phyloP scores from a whole-genome alignment of 1,140 invertebrate species.

The Drosophila virilis region DNA sequence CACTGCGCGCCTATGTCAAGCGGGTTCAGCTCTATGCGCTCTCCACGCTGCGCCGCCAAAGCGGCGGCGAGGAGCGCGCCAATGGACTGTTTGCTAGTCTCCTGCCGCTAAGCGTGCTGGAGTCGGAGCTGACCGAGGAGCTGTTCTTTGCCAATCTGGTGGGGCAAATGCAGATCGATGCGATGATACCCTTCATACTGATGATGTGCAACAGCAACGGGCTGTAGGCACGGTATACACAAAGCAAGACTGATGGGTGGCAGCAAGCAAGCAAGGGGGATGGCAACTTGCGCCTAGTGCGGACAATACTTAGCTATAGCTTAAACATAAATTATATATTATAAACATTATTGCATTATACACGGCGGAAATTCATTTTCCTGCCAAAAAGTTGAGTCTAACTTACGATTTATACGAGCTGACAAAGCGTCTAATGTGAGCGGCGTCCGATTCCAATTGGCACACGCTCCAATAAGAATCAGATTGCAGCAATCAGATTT shows the following conservation, averaged over 20 bases:
- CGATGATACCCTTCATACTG: constrained; percentile 96
- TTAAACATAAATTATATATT: constrained; percentile 42
- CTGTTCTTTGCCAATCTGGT: constrained; percentile 95
- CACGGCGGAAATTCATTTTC: not conserved
- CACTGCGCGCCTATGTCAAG: constrained; percentile 66
- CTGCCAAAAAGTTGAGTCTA: not conserved
- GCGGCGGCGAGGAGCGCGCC: constrained; percentile 62
- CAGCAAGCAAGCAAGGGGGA: not conserved
- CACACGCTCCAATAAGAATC: not conserved
- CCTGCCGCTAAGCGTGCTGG: constrained; percentile 90
- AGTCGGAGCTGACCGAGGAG: constrained; percentile 93
- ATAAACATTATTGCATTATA: constrained; percentile 7
- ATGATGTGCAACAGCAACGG: constrained; percentile 87
- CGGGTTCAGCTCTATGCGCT: constrained; percentile 75
- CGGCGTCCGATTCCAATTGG: too few relatives aligned
- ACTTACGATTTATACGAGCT: not conserved
- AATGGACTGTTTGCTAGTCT: constrained; percentile 87
- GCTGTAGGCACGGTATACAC: constrained; percentile 37
- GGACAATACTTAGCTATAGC: constrained; percentile 67
- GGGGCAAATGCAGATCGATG: constrained; percentile 96
- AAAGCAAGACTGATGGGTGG: constrained; percentile 63
- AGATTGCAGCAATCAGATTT: not conserved
- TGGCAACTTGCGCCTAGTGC: constrained; percentile 53
- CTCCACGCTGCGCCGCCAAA: constrained; percentile 54
- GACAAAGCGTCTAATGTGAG: not conserved